These are phyloP conservation scores for Ptychodera flava DNA, from an alignment of 35 echinoderm and acorn worm species.

Conservation along the genomic window DNA sequence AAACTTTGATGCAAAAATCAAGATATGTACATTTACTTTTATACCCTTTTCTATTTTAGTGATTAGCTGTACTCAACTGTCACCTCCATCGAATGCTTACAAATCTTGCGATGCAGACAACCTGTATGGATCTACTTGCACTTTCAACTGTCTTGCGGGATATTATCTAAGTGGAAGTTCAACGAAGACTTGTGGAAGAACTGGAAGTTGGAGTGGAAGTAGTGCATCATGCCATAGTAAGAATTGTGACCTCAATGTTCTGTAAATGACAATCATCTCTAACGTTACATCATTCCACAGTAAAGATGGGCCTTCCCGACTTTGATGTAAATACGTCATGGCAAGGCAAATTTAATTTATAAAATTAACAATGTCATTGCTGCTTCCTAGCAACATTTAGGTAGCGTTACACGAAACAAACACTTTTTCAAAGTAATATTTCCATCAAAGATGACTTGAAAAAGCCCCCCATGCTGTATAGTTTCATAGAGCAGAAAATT, in stretches of 20 bases:
- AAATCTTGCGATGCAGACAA: background rate
- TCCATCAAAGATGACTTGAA: too few species aligned
- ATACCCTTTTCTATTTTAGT: background rate
- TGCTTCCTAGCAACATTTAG: too few species aligned
- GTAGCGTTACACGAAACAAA: too few species aligned
- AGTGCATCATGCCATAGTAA: background rate
- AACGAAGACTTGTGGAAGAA: background rate
- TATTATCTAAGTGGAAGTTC: background rate
- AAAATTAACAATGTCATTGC: background rate
- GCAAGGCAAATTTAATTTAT: background rate
- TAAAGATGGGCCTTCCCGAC: background rate
- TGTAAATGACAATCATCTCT: background rate
- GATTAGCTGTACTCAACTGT: background rate
- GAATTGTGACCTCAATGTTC: too few species aligned
- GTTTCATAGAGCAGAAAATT: too few species aligned
- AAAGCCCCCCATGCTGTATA: too few species aligned
- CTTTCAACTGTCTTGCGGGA: background rate
- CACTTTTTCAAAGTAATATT: too few species aligned
- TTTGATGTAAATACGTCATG: background rate
- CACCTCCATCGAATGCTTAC: background rate
- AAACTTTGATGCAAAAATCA: too few species aligned
- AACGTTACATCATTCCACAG: background rate
- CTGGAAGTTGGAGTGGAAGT: background rate
- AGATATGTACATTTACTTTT: background rate
- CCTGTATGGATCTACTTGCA: background rate